phyloP scores from a whole-genome alignment of 2,113 vertebrate genomes.

The Protomyctophum bolini region DNA sequence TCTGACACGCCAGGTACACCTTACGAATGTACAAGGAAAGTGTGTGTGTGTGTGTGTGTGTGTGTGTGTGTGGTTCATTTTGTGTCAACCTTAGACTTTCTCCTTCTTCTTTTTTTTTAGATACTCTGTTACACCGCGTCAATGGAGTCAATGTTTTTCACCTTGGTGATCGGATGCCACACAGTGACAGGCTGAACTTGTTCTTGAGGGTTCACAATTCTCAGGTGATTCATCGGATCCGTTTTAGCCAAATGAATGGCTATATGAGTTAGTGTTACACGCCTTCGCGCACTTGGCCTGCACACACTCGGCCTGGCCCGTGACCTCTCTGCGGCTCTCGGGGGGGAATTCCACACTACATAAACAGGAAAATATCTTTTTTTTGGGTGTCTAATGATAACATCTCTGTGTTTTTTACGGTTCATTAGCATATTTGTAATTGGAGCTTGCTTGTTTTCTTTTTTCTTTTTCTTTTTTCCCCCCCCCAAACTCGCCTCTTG shows the following conservation, averaged over 20 bases:
- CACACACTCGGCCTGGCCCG: slow-evolving; percentile 55
- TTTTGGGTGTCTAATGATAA: slow-evolving; percentile 53
- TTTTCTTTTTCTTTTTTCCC: too few species aligned
- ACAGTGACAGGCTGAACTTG: slow-evolving; percentile 70
- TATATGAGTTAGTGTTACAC: slow-evolving; percentile 68
- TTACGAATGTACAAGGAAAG: slow-evolving; percentile 1
- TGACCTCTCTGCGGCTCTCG: slow-evolving; percentile 57
- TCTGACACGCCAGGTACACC: slow-evolving; percentile 73
- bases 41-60: too few species aligned
- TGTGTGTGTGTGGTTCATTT: neutral
- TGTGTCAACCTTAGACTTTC: slow-evolving; percentile 38
- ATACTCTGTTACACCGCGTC: slow-evolving; percentile 37
- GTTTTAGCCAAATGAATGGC: slow-evolving; percentile 58
- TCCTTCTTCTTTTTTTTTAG: slow-evolving; percentile 12
- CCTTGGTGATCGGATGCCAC: slow-evolving; percentile 34
- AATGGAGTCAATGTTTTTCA: slow-evolving; percentile 39
- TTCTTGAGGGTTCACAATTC: slow-evolving; percentile 64
- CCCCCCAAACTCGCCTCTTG: slow-evolving; percentile 17
- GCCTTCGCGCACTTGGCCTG: slow-evolving; percentile 49
- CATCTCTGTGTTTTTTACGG: slow-evolving; percentile 46
- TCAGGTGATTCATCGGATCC: slow-evolving; percentile 57
- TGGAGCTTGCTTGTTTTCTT: slow-evolving; percentile 9
- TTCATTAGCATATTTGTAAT: slow-evolving; percentile 67
- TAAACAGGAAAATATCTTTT: slow-evolving; percentile 55
- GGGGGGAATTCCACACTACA: slow-evolving; percentile 53